Conservation (phyloP, 2,888 invertebrate species). For the Cenopis cana region DNA sequence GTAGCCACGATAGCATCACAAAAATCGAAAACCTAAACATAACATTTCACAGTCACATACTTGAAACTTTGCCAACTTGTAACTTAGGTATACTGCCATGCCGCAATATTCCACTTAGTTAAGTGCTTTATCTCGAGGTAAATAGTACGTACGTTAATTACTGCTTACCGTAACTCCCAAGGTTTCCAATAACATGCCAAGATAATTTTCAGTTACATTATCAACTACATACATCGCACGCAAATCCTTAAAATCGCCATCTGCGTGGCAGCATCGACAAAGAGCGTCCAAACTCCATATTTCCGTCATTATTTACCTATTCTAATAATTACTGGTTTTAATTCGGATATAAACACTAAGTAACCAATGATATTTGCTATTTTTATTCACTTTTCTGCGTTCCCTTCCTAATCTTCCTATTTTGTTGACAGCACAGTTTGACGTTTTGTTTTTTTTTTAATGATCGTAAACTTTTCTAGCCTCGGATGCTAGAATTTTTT, state of each 20-base stretch:
- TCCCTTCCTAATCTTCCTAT: background rate
- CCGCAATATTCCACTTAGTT: conserved; percentile 2
- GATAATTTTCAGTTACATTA: conserved; percentile 45
- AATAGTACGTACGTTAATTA: background rate
- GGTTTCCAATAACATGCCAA: conserved; percentile 47
- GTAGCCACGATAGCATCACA: background rate
- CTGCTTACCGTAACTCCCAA: conserved; percentile 48
- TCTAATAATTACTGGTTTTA: background rate
- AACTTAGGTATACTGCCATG: conserved; percentile 3
- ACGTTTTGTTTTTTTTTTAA: conserved; percentile 14
- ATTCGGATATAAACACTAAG: background rate
- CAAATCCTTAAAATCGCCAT: conserved; percentile 48
- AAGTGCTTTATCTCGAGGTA: conserved; percentile 3
- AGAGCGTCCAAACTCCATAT: conserved; percentile 48
- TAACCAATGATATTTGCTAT: background rate
- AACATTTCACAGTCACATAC: background rate
- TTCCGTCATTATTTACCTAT: conserved; percentile 44
- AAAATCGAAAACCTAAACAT: background rate
- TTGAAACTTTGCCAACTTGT: conserved; percentile 16
- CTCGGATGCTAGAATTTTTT: background rate
- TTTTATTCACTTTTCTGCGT: background rate
- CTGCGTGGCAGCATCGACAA: conserved; percentile 52
- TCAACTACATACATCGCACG: conserved; percentile 33
- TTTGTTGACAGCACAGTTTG: conserved; percentile 17
- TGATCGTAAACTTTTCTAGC: background rate